phyloP scores from a whole-genome alignment of 2,888 invertebrate genomes.

The Tiliacea citrago region DNA sequence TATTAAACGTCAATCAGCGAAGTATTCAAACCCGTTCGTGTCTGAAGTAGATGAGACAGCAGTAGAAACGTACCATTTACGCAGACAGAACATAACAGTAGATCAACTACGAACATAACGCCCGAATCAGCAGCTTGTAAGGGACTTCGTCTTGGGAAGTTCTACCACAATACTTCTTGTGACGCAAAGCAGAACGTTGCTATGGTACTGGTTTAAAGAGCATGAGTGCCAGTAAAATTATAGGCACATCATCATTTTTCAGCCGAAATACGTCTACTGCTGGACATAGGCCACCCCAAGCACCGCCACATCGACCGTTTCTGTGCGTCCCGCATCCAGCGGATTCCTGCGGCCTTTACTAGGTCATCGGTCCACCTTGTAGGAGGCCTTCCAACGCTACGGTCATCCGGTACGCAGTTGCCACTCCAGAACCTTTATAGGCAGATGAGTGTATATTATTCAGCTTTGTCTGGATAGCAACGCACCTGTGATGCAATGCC shows the following conservation, averaged over 20 bases:
- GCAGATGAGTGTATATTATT: neutral
- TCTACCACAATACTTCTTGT: neutral
- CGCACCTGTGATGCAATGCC: neutral
- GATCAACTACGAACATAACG: neutral
- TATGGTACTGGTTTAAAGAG: neutral
- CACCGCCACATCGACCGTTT: too few species aligned
- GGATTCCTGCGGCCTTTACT: too few species aligned
- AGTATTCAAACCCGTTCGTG: constrained; percentile 51
- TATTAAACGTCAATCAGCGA: constrained; percentile 56
- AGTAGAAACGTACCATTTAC: constrained; percentile 28
- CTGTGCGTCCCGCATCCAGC: too few species aligned
- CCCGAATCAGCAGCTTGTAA: neutral
- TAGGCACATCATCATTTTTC: too few species aligned
- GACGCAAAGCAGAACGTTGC: neutral
- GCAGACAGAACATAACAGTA: constrained; percentile 27
- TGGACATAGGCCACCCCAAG: too few species aligned
- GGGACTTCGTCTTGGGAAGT: neutral
- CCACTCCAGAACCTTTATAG: too few species aligned
- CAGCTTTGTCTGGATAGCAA: neutral
- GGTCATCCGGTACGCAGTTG: too few species aligned
- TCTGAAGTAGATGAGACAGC: constrained; percentile 40
- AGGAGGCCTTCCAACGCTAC: too few species aligned
- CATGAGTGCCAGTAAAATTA: neutral
- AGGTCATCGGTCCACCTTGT: too few species aligned
- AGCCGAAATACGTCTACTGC: too few species aligned